Evolutionary conservation across 2,888 invertebrate species (phyloP), one percentile per base, ranked within the genome.

Genomic region (Choreutis nemorana): DNA sequence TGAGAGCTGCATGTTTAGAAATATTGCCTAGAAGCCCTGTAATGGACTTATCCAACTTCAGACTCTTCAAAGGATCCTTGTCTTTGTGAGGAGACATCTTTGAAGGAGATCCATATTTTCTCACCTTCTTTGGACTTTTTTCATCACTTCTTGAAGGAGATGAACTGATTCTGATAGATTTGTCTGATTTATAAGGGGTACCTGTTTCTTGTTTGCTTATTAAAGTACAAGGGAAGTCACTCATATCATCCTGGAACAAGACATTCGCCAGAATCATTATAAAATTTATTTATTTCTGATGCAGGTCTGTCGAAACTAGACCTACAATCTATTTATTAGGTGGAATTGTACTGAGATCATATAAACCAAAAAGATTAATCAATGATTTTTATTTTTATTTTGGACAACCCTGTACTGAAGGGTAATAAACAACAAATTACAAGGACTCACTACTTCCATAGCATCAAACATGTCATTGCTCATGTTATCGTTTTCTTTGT

Each of bases 391-490:
- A n/a, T n/a, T n/a, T n/a, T n/a, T n/a, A n/a, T n/a, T n/a, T n/a
- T n/a, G n/a, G n/a, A n/a, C n/a, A n/a, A n/a, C n/a, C n/a, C n/a
- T n/a, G n/a, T n/a, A n/a, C n/a, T n/a, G n/a, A 8, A 27, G 8
- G 11, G 22, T 14, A 18, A 16, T 11, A 11, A 11, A n/a, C 2
- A 6, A 5, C 6, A 18, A 5, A 20, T 6, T 18, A 14, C n/a
- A 23, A 9, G 1, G 6, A 37, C 58, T 50, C 31, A 65, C 65
- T 49, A 66, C 55, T 46, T 63, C 62, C 65, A 65, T 65, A 7
- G 40, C 35, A 32, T 52, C 49, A 43, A 57, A 54, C 10, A 52
- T 26, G 24, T 57, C 55, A 41, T 43, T 44, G 22, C 50, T 56
- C 3, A 9, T n/a, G 10, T 30, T 21, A 9, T 43, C 39, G 29